Base-by-base conservation (phyloP, 2,797 vertebrate genomes). In the Loris lydekkerianus region DNA sequence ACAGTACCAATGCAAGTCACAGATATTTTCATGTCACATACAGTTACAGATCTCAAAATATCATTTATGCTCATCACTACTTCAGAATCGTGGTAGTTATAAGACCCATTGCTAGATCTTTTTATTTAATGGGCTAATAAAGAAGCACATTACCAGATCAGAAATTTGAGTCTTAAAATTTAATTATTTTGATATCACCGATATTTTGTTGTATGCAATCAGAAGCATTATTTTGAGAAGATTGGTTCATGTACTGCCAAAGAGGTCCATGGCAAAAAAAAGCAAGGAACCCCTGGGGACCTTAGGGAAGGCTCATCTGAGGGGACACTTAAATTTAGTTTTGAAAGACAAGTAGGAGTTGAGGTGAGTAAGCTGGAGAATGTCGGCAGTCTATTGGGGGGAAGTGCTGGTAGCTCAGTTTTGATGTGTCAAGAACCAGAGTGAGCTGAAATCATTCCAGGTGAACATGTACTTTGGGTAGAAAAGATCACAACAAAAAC, bases 211-310 rank as follows among this genome's bases (percentile, higher is more conserved):
- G 76, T 92, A 70, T 49, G 27, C 70, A 93, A 1, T 90, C 94
- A 85, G 86, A 92, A 77, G n/a, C 37, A 65, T 83, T 85, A 53
- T 77, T 94, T 96, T 86, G 78, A 93, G 83, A 73, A 82, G 86
- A 27, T n/a, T 40, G 56, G 29, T 29, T 93, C 25, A 80, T 20
- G 46, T 60, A 21, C 40, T 70, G 60, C 56, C 72, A 73, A 46
- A 93, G 83, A 88, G 13, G 23, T 84, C 60, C 37, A 1, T 70
- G 76, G 69, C 20, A 34, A 82, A 43, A 81, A 95, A 89, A 37
- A 70, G 43, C 75, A 58, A 70, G 73, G 87, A 80, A 91, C 25
- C 21, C 46, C 10, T 85, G 77, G 76, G 40, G 17, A 85, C 72
- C 84, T 97, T 8, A 81, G 73, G 77, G 23, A 5, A 75, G 18